Conservation (phyloP, 2,888 invertebrate species). For the Sinelater perroti region DNA sequence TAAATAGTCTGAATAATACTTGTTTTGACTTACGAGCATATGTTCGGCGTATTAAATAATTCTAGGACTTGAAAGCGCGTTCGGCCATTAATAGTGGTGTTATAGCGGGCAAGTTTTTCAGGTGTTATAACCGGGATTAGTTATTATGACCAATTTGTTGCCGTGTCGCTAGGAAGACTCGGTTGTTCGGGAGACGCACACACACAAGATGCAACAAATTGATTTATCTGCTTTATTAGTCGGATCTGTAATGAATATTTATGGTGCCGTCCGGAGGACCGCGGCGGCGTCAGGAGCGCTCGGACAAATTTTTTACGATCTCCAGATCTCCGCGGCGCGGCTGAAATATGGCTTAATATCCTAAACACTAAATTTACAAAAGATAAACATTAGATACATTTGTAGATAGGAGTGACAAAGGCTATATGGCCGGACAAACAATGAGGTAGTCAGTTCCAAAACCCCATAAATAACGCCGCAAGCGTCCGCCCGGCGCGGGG, state of each 20-base stretch:
- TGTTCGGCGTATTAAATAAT: too few species aligned
- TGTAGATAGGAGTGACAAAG: constrained; percentile 61
- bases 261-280: not conserved
- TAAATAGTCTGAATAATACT: too few species aligned
- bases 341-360: constrained; percentile 54
- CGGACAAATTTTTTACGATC: constrained; percentile 17
- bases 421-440: constrained; percentile 61
- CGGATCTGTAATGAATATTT: constrained; percentile 2
- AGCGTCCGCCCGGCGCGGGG: constrained; percentile 53
- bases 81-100: too few species aligned
- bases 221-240: constrained; percentile 5
- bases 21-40: too few species aligned
- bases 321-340: constrained; percentile 14
- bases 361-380: constrained; percentile 61
- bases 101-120: too few species aligned
- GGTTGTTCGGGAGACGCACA: not conserved
- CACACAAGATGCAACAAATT: not conserved
- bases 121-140: too few species aligned
- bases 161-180: not conserved
- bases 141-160: not conserved
- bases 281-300: constrained; percentile 8
- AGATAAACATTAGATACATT: constrained; percentile 60
- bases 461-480: constrained; percentile 59
- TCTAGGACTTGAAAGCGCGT: too few species aligned
- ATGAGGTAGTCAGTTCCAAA: constrained; percentile 59